Evolutionary conservation across 2,113 vertebrate genomes (phyloP), one percentile per base, ranked within the genome.

Genomic region (Lanius collurio): DNA sequence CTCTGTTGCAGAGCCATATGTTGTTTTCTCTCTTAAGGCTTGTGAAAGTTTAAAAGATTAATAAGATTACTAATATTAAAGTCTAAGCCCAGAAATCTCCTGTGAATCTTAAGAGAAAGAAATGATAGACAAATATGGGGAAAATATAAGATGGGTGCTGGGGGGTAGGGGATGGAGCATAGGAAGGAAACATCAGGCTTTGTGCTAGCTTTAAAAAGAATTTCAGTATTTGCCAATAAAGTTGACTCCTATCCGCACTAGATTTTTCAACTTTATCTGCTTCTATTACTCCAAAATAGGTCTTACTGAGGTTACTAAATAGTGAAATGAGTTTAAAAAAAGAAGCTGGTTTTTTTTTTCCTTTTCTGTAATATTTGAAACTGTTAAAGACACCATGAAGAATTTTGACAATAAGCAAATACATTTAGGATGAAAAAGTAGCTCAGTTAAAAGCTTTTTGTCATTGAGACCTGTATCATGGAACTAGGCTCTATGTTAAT

Each of bases 11-110:
- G 56, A 95, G 94, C 94, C 96, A 96, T 96, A 97, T 97, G 97
- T 76, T 96, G 87, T 89, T 92, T 94, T 89, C 7, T 7, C 52
- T 79, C 77, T 89, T 81, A 93, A 94, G 63, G 80, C 81, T 84
- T 88, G 70, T 69, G 89, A 94, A 94, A 93, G 80, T 97, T 96
- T 96, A 95, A 97, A 91, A 96, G 84, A 96, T 96, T 96, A 96
- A 95, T 96, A 96, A 95, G 89, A 95, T 94, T 96, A 87, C 75
- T 91, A 93, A 96, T 97, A 95, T 94, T 90, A 83, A 92, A 83
- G 65, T 91, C 74, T 89, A 90, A 85, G 47, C 57, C 65, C 47
- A 65, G 47, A 86, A 79, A 83, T 59, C 67, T 93, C 27, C 15
- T 53, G 71, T 87, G 85, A 94, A 90, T 92, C 55, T 94, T 94